These are phyloP conservation scores for Troilus luridus DNA, from an alignment of 2,888 invertebrate species.

Conservation along the genomic window DNA sequence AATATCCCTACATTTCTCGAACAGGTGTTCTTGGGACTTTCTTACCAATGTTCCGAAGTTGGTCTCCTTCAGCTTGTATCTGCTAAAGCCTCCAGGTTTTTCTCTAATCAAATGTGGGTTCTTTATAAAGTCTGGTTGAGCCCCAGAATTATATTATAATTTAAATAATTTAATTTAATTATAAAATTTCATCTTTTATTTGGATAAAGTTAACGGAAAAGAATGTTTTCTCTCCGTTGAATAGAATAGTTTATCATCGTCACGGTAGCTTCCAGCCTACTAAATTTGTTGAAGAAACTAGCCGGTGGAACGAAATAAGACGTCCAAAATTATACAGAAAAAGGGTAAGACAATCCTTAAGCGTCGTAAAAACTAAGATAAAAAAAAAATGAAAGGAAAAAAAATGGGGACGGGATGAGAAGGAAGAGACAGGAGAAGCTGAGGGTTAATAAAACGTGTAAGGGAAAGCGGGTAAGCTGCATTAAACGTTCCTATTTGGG, in stretches of 20 bases:
- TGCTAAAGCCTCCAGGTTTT: neutral
- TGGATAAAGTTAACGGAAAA: too few relatives aligned
- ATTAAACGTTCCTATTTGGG: conserved; percentile 57
- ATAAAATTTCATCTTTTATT: too few relatives aligned
- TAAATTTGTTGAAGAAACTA: neutral
- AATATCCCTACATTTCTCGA: neutral
- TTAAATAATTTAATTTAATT: too few relatives aligned
- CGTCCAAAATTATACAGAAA: conserved; percentile 26
- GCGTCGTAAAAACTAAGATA: neutral
- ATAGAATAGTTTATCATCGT: neutral
- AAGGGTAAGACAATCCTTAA: conserved; percentile 19
- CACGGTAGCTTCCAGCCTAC: neutral
- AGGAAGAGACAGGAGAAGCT: conserved; percentile 50
- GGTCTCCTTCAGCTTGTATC: neutral
- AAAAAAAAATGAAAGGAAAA: neutral
- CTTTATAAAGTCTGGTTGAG: too few relatives aligned
- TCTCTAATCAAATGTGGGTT: too few relatives aligned
- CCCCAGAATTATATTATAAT: too few relatives aligned
- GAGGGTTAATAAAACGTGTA: conserved; percentile 56
- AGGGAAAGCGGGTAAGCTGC: conserved; percentile 53
- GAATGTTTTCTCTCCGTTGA: too few relatives aligned
- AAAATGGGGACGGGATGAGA: conserved; percentile 21
- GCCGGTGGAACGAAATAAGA: conserved; percentile 11
- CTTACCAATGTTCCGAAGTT: too few relatives aligned
- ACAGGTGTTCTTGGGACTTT: neutral